Percentiles rank a stretch among this genome's conserved stretches.
Conservation (phyloP, 2,888 invertebrate species). For the Erebia epiphron region DNA sequence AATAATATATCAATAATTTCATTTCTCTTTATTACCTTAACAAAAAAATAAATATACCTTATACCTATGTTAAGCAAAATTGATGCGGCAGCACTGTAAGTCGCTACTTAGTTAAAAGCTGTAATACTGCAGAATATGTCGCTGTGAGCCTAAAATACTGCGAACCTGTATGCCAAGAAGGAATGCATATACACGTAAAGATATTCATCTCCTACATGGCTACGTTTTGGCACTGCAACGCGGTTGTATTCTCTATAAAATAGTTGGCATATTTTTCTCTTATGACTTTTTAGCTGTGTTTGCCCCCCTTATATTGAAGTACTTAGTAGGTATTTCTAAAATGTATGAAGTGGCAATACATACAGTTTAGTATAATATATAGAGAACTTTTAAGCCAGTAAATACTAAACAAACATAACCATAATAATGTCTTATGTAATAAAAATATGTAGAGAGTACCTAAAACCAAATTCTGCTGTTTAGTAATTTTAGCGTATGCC, state of each 20-base stretch:
- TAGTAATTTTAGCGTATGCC: not conserved
- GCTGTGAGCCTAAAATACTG: slow-evolving; percentile 35
- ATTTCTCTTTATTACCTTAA: too few species aligned
- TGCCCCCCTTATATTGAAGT: not conserved
- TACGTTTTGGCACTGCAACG: slow-evolving; percentile 31
- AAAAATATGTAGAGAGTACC: not conserved
- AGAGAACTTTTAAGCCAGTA: not conserved
- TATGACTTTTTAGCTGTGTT: not conserved
- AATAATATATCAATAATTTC: too few species aligned
- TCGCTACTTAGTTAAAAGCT: slow-evolving; percentile 8
- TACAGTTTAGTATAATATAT: too few species aligned
- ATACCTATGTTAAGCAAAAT: not conserved
- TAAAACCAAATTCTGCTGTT: not conserved
- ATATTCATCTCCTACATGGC: slow-evolving; percentile 30
- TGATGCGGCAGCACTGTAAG: not conserved
- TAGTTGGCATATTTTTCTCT: slow-evolving; percentile 1
- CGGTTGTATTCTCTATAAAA: not conserved
- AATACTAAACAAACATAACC: not conserved
- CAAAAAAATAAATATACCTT: too few species aligned
- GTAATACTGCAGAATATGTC: slow-evolving; percentile 29
- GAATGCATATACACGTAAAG: slow-evolving; percentile 31
- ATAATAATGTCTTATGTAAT: not conserved
- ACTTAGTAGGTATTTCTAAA: too few species aligned
- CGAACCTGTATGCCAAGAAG: slow-evolving; percentile 37
- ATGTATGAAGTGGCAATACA: too few species aligned